phyloP scores from a whole-genome alignment of 1,140 invertebrate species.

The Cotesia glomerata region DNA sequence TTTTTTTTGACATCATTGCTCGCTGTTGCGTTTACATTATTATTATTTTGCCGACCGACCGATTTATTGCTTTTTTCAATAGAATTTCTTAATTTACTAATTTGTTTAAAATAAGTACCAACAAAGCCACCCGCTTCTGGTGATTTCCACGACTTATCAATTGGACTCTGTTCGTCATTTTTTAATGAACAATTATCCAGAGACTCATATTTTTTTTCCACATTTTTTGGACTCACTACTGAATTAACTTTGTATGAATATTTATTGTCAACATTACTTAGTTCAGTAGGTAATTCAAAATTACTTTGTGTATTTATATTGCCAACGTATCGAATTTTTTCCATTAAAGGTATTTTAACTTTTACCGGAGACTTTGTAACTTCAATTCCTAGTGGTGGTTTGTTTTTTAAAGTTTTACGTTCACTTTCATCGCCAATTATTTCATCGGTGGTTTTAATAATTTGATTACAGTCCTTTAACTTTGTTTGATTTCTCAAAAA shows the following conservation, averaged over 20 bases:
- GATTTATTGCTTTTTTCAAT: constrained; percentile 50
- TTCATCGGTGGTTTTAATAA: background rate
- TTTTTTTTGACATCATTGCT: constrained; percentile 34
- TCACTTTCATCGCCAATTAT: background rate
- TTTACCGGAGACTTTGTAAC: background rate
- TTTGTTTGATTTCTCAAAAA: constrained; percentile 42
- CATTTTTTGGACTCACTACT: constrained; percentile 10
- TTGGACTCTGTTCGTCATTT: background rate
- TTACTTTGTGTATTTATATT: constrained; percentile 30
- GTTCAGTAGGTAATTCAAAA: constrained; percentile 22
- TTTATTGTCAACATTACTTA: constrained; percentile 41
- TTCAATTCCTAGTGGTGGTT: constrained; percentile 2
- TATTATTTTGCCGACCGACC: constrained; percentile 31
- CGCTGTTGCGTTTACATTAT: constrained; percentile 29
- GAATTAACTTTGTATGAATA: constrained; percentile 41
- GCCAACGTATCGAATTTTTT: constrained; percentile 50
- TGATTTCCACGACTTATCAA: constrained; percentile 32
- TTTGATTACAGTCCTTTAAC: constrained; percentile 29
- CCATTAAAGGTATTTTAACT: constrained; percentile 29
- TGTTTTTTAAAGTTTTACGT: constrained; percentile 4
- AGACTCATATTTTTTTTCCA: constrained; percentile 2
- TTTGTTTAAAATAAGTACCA: constrained; percentile 53
- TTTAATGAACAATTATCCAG: background rate
- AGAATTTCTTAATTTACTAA: constrained; percentile 48
- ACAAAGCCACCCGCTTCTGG: constrained; percentile 45